Percentiles rank a stretch among this genome's conserved stretches.
phyloP scores from a whole-genome alignment of 2,113 vertebrate genomes.

The Recurvirostra avosetta region DNA sequence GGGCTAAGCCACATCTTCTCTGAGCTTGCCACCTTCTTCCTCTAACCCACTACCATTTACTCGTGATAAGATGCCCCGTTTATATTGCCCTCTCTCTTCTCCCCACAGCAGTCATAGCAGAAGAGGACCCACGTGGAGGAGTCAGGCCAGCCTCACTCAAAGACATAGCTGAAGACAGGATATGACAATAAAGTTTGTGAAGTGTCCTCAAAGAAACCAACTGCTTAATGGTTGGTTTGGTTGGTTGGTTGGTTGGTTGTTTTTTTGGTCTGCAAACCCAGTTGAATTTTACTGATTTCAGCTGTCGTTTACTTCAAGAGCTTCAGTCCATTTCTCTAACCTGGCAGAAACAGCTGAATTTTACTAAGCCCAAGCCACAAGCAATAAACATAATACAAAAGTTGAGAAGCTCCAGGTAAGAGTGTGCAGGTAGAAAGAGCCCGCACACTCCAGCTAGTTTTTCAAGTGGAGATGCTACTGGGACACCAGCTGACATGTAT shows the following conservation, averaged over 20 bases:
- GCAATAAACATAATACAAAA: not conserved
- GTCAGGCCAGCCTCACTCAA: not conserved
- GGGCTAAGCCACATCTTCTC: not conserved
- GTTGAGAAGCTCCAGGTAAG: not conserved
- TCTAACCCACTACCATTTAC: not conserved
- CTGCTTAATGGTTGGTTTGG: not conserved
- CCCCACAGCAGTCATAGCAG: not conserved
- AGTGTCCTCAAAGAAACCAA: not conserved
- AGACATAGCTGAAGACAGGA: not conserved
- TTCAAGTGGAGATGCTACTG: not conserved
- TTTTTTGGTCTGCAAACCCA: not conserved
- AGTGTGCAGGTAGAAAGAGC: not conserved
- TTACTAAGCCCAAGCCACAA: not conserved
- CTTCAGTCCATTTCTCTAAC: not conserved
- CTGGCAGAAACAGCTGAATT: not conserved
- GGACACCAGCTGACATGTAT: not conserved
- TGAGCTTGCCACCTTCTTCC: not conserved
- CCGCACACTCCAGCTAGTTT: not conserved
- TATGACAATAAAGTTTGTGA: not conserved
- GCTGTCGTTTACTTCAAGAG: not conserved
- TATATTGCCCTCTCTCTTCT: not conserved
- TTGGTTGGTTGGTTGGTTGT: not conserved
- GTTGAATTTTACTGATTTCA: not conserved
- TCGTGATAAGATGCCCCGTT: not conserved
- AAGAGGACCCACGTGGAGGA: not conserved